Evolutionary conservation across 2,113 vertebrate species (phyloP).

Genomic region (Ceuthmochares aereus): DNA sequence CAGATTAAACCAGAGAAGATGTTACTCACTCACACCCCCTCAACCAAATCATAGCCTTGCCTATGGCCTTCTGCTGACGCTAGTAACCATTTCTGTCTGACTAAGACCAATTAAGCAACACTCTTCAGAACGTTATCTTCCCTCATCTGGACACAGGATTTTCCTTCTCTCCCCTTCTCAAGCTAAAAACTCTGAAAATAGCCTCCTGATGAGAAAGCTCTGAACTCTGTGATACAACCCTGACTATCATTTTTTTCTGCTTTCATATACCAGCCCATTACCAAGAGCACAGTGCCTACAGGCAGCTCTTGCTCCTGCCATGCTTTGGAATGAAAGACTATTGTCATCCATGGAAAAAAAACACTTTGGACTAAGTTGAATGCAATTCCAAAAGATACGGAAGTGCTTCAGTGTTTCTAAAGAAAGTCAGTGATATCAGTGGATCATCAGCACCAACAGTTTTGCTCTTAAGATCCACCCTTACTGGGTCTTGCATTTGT

Average conservation of each 20-base stretch:
- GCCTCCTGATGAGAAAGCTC: background rate
- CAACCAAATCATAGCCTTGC: background rate
- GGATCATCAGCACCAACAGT: background rate
- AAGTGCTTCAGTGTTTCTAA: background rate
- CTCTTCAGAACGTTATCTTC: background rate
- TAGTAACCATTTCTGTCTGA: background rate
- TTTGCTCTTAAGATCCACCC: background rate
- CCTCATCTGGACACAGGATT: background rate
- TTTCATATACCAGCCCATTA: background rate
- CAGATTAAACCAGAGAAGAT: background rate
- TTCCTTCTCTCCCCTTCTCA: background rate
- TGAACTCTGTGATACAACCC: background rate
- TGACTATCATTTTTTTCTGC: background rate
- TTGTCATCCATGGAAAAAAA: background rate
- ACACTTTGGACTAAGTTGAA: background rate
- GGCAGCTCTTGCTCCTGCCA: background rate
- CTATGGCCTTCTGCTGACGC: background rate
- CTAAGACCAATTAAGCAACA: background rate
- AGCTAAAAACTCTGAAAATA: background rate
- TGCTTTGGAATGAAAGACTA: background rate
- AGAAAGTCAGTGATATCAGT: background rate
- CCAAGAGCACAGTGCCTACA: background rate
- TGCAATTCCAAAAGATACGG: background rate
- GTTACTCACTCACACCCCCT: background rate
- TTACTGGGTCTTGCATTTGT: background rate